Evolutionary conservation across 2,113 vertebrate species (phyloP).

Genomic region (Arizona elegans): DNA sequence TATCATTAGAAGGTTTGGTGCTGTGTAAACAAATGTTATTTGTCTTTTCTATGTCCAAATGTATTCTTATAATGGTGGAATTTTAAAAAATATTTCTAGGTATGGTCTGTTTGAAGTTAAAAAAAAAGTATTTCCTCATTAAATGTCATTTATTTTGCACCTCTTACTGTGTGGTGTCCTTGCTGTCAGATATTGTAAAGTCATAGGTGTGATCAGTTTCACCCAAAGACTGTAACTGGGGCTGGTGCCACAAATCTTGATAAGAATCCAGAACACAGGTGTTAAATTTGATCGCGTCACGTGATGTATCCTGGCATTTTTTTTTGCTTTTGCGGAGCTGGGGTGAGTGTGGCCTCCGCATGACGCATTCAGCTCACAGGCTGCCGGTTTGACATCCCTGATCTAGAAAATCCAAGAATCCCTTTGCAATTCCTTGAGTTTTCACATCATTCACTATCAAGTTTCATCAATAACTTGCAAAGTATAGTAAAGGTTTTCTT

Average conservation of each 20-base stretch:
- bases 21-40: background rate
- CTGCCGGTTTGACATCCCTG: too few species aligned
- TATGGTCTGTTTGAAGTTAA: background rate
- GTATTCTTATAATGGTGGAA: background rate
- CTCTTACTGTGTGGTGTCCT: background rate
- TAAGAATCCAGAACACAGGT: background rate
- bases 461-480: background rate
- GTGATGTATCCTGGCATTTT: too few species aligned
- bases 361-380: too few species aligned
- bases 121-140: background rate
- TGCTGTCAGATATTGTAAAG: background rate
- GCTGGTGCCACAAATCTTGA: background rate
- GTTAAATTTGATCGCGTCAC: too few species aligned
- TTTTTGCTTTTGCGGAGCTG: too few species aligned
- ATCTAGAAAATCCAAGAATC: background rate
- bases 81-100: background rate
- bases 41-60: background rate
- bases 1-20: background rate
- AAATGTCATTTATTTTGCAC: conserved; percentile 7
- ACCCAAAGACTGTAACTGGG: background rate
- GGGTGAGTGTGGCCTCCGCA: too few species aligned
- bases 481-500: background rate
- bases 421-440: background rate
- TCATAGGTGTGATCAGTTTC: background rate
- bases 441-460: background rate